Conservation (phyloP, 2,797 vertebrate species). For the Sparidentex hasta region DNA sequence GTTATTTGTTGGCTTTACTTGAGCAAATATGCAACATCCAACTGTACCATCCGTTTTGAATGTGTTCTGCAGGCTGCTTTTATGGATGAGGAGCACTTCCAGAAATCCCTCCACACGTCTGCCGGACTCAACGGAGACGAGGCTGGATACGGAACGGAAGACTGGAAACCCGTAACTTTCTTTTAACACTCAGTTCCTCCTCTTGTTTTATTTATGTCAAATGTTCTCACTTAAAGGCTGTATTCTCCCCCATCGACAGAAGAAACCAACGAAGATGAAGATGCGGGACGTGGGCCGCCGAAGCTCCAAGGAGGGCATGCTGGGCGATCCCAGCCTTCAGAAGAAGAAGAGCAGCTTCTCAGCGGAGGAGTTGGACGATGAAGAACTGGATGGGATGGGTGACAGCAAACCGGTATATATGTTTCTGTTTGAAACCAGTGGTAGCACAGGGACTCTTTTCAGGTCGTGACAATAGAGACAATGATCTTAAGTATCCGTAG, state of each 20-base stretch:
- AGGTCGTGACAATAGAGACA: not conserved
- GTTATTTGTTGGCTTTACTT: not conserved
- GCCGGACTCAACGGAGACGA: slow-evolving; percentile 26
- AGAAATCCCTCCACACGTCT: not conserved
- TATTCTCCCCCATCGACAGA: slow-evolving; percentile 25
- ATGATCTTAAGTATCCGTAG: not conserved
- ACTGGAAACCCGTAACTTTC: slow-evolving; percentile 59
- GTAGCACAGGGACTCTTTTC: not conserved
- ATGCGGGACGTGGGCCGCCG: not conserved
- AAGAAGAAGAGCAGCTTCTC: slow-evolving; percentile 49
- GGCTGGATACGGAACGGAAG: slow-evolving; percentile 19
- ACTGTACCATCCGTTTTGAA: not conserved
- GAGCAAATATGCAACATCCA: not conserved
- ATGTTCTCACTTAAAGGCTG: not conserved
- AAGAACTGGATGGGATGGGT: slow-evolving; percentile 21
- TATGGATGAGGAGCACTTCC: slow-evolving; percentile 16
- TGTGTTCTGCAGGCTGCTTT: slow-evolving; percentile 33
- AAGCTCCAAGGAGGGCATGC: slow-evolving; percentile 53
- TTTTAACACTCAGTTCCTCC: not conserved
- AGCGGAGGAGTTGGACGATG: slow-evolving; percentile 34
- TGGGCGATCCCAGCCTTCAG: not conserved
- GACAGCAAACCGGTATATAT: slow-evolving; percentile 60
- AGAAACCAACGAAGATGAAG: slow-evolving; percentile 48
- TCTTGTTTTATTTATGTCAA: not conserved
- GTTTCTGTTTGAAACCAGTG: not conserved